Evolutionary conservation across 2,797 vertebrate species (phyloP).

Genomic region (Sorex maritimensis): DNA sequence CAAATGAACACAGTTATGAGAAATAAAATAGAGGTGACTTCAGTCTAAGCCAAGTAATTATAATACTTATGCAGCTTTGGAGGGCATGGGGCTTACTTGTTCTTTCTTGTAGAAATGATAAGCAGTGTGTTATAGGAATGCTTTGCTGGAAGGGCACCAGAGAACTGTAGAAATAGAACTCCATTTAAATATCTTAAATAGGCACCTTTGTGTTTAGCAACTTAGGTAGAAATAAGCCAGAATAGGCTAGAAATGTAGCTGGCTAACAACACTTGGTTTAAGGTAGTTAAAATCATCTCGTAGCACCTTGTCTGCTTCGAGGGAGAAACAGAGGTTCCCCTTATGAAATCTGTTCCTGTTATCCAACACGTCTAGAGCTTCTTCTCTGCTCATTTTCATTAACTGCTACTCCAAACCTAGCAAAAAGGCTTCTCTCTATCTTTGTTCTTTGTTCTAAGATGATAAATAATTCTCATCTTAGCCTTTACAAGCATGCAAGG

Average conservation of each 20-base stretch:
- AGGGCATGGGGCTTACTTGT: constrained; percentile 74
- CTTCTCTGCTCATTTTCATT: constrained; percentile 49
- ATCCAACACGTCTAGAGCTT: constrained; percentile 20
- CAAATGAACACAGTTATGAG: constrained; percentile 81
- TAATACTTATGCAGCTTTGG: constrained; percentile 57
- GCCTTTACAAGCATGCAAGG: background rate
- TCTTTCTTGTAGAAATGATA: constrained; percentile 77
- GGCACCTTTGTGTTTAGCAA: constrained; percentile 56
- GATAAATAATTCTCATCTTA: constrained; percentile 41
- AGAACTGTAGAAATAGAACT: constrained; percentile 34
- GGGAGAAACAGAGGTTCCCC: background rate
- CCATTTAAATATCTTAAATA: constrained; percentile 70
- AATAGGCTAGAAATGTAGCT: constrained; percentile 41
- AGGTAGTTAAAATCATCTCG: background rate
- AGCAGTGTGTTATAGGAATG: constrained; percentile 43
- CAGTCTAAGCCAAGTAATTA: constrained; percentile 79
- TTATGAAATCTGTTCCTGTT: background rate
- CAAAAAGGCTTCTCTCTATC: constrained; percentile 33
- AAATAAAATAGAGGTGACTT: constrained; percentile 82
- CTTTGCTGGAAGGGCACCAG: constrained; percentile 60
- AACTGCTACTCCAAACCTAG: background rate
- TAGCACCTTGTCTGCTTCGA: background rate
- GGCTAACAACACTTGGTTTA: constrained; percentile 48
- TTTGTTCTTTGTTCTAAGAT: constrained; percentile 9
- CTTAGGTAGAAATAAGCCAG: constrained; percentile 34